Conservation (phyloP, 2,797 vertebrate species). For the Syngnathus acus region DNA sequence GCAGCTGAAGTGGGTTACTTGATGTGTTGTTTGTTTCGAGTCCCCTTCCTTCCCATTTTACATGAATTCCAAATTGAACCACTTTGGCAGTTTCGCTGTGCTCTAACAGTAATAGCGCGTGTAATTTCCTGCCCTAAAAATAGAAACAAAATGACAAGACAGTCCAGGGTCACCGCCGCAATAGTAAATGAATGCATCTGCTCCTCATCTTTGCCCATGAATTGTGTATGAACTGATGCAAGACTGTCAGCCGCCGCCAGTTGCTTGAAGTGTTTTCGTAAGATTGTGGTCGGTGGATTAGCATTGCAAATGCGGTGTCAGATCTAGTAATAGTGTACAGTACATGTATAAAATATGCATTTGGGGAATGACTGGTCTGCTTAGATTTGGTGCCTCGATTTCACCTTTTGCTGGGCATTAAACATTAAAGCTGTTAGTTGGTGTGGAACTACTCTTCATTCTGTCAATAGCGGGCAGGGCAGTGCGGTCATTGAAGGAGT, state of each 20-base stretch:
- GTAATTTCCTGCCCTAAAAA: not conserved
- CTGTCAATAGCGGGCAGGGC: constrained; percentile 27
- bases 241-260: not conserved
- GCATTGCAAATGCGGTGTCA: not conserved
- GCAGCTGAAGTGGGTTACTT: not conserved
- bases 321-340: not conserved
- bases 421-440: not conserved
- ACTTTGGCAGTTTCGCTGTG: not conserved
- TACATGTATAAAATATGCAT: not conserved
- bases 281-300: not conserved
- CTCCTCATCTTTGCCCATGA: not conserved
- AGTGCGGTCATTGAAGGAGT: constrained; percentile 15
- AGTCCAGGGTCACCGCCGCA: not conserved
- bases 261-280: not conserved
- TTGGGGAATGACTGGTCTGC: not conserved
- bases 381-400: not conserved
- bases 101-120: not conserved
- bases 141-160: not conserved
- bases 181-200: not conserved
- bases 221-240: not conserved
- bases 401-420: not conserved
- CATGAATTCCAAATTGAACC: not conserved
- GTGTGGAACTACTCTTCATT: constrained; percentile 17
- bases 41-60: not conserved
- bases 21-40: not conserved